Evolutionary conservation across 2,797 vertebrate genomes (phyloP), one percentile per base, ranked within the genome.

Genomic region (Chaenodraco wilsoni): DNA sequence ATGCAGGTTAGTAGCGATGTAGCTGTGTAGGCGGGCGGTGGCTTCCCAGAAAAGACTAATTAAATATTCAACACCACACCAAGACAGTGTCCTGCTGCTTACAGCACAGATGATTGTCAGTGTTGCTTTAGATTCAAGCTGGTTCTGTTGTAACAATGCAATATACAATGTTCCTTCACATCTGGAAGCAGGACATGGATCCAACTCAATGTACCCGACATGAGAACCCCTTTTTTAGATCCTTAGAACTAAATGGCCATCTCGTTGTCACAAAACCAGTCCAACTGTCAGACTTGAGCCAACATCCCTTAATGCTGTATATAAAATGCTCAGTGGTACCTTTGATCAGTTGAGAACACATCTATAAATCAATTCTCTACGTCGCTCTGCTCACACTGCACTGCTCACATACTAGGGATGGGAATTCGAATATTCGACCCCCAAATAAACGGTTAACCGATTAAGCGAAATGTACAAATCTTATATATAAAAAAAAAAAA

Each of bases 51-150:
- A 74, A 57, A 57, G 3, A 51, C 56, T 72, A 43, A 79, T 79
- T 76, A 69, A 79, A 72, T 79, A 83, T 79, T 83, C 48, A 83
- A 58, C 43, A 71, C 50, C 61, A 74, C 61, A 72, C 51, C 46
- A 45, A 49, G 63, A 69, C 61, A 17, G 49, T 13, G 33, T 37
- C 33, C 41, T 40, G 46, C 64, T 72, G 69, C 55, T 61, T 33
- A 48, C 54, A 50, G 57, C 51, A 51, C 73, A 70, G 51, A 64
- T 59, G 50, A 74, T 56, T 13, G 55, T 43, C 43, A 3, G 52
- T 15, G 49, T 16, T 16, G 43, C 37, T 50, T 21, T 3, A 33
- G 31, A 60, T n/a, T 55, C 48, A 45, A 15, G 52, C 55, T 50
- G 54, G 27, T 55, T 50, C 9, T 33, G 54, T 19, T 58, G 11